Conservation (phyloP, 1,140 invertebrate genomes). For the Stegodyphus mimosarum region DNA sequence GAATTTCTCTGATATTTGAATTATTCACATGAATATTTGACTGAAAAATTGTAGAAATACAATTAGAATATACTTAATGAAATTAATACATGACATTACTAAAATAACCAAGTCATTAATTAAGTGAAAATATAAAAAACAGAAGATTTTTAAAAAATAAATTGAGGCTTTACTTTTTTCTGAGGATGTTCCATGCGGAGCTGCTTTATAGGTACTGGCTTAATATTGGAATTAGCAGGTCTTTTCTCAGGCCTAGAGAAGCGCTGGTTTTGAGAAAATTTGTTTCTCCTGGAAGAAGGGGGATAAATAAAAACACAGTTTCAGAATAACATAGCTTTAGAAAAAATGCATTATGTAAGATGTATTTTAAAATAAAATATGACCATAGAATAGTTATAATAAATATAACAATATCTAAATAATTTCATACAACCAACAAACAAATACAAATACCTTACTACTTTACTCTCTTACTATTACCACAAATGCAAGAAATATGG, state of each 20-base stretch:
- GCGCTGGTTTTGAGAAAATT: background rate
- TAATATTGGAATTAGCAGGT: constrained; percentile 21
- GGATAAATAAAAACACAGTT: too few relatives aligned
- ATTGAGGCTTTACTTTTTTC: background rate
- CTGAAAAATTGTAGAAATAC: constrained; percentile 17
- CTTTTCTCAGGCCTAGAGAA: constrained; percentile 34
- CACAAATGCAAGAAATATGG: too few relatives aligned
- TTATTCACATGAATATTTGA: constrained; percentile 30
- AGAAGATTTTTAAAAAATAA: background rate
- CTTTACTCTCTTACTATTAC: background rate
- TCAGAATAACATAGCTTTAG: background rate
- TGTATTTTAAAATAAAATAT: background rate
- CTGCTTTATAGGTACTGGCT: constrained; percentile 29
- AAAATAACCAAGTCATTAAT: background rate
- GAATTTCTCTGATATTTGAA: constrained; percentile 49
- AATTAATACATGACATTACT: background rate
- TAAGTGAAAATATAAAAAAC: background rate
- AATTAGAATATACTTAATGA: background rate
- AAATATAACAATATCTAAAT: background rate
- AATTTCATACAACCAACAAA: background rate
- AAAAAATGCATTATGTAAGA: background rate
- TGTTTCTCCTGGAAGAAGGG: background rate
- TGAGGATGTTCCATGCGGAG: constrained; percentile 15
- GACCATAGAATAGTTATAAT: background rate
- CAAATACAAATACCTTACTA: background rate